phyloP scores from a whole-genome alignment of 2,113 vertebrate genomes.

The Apteryx mantelli region DNA sequence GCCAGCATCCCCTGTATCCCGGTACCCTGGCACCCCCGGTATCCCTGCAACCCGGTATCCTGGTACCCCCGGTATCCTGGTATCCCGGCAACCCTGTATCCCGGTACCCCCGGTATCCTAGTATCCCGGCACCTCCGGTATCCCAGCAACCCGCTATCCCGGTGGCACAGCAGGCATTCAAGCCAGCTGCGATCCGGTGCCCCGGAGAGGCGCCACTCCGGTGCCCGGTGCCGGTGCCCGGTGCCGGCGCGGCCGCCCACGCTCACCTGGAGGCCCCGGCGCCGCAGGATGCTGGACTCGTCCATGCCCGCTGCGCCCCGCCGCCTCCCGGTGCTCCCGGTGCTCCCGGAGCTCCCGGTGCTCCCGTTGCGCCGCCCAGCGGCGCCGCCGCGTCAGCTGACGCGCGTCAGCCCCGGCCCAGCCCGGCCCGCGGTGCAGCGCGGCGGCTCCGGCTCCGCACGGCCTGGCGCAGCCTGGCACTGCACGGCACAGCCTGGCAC shows the following conservation, averaged over 20 bases:
- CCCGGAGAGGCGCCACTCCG: neutral
- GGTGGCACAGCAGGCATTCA: neutral
- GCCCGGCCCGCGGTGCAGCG: neutral
- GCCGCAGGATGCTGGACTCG: conserved; percentile 77
- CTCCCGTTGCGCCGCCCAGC: conserved; percentile 14
- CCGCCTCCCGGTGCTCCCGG: neutral
- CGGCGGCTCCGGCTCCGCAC: neutral
- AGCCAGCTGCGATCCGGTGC: neutral
- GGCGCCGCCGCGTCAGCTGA: conserved; percentile 10
- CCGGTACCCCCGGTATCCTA: no score
- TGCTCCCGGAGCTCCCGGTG: no score
- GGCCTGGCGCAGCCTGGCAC: no score
- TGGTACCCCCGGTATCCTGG: no score
- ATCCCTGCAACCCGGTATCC: no score
- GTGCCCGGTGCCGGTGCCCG: neutral
- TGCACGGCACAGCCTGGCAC: no score
- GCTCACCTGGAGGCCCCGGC: conserved; percentile 80
- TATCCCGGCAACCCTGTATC: no score
- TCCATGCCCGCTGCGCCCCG: conserved; percentile 62
- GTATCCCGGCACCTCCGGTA: no score
- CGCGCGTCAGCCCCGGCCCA: neutral
- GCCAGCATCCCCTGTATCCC: no score
- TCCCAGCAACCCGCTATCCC: no score
- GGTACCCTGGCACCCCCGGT: no score
- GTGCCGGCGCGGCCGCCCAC: neutral